These are phyloP conservation scores for Steinernema feltiae DNA, from an alignment of 1,140 invertebrate genomes.

Conservation along the genomic window DNA sequence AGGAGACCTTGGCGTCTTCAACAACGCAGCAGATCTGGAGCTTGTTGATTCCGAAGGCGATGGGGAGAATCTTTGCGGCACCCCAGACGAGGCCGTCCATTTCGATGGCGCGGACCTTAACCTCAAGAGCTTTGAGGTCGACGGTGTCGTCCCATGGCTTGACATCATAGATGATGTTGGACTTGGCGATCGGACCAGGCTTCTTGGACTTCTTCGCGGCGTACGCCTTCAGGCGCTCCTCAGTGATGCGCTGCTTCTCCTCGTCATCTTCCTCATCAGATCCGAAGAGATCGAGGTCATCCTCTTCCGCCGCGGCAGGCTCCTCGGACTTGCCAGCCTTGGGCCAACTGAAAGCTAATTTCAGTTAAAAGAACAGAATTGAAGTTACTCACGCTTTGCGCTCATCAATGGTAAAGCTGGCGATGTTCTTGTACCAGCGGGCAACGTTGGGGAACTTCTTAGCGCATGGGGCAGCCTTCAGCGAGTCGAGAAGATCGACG, in stretches of 20 bases:
- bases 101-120: constrained; percentile 56
- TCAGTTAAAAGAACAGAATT: constrained; percentile 41
- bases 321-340: constrained; percentile 21
- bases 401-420: constrained; percentile 61
- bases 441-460: constrained; percentile 69
- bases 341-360: neutral
- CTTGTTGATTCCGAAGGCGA: constrained; percentile 91
- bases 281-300: constrained; percentile 85
- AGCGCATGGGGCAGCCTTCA: constrained; percentile 68
- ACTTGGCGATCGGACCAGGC: constrained; percentile 83
- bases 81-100: constrained; percentile 63
- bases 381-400: constrained; percentile 45
- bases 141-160: constrained; percentile 67
- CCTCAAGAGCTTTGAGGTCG: constrained; percentile 60
- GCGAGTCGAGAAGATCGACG: constrained; percentile 71
- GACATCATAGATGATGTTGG: constrained; percentile 83
- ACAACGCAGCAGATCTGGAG: constrained; percentile 79
- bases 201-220: constrained; percentile 88
- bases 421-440: constrained; percentile 89
- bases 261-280: constrained; percentile 68
- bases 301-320: constrained; percentile 65
- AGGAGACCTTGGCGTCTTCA: constrained; percentile 79
- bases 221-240: constrained; percentile 79
- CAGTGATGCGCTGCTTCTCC: constrained; percentile 71
- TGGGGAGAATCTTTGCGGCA: constrained; percentile 74